phyloP scores from a whole-genome alignment of 2,113 vertebrate genomes.

The Trinectes maculatus region DNA sequence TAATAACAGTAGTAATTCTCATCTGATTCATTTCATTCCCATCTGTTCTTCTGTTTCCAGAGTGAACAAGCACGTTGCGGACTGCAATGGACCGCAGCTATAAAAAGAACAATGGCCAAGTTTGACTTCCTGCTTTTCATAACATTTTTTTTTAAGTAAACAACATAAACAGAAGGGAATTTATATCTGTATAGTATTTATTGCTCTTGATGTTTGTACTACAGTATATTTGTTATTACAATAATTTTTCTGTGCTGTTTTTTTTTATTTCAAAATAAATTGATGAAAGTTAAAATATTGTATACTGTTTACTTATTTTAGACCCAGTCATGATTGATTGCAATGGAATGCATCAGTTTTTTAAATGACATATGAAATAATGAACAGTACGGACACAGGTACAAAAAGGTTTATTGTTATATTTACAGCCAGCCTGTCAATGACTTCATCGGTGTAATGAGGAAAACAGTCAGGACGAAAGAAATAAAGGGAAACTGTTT shows the following conservation, averaged over 20 bases:
- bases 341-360: not conserved
- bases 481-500: conserved; percentile 17
- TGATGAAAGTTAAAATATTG: not conserved
- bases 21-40: conserved; percentile 1
- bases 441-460: conserved; percentile 33
- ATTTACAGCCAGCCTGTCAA: conserved; percentile 72
- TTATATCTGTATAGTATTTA: conserved; percentile 72
- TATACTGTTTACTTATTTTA: not conserved
- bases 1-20: too few relatives aligned
- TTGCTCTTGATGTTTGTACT: conserved; percentile 31
- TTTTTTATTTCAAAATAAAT: conserved; percentile 44
- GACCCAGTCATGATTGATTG: not conserved
- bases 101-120: not conserved
- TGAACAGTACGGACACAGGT: conserved; percentile 16
- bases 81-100: not conserved
- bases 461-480: conserved; percentile 31
- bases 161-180: not conserved
- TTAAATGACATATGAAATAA: not conserved
- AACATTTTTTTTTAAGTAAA: not conserved
- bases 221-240: conserved; percentile 6
- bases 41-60: conserved; percentile 50
- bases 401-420: conserved; percentile 74
- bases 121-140: too few relatives aligned
- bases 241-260: conserved; percentile 5
- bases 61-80: conserved; percentile 16